Conservation (phyloP, 2,797 vertebrate genomes). For the Halcyon leucocephala region DNA sequence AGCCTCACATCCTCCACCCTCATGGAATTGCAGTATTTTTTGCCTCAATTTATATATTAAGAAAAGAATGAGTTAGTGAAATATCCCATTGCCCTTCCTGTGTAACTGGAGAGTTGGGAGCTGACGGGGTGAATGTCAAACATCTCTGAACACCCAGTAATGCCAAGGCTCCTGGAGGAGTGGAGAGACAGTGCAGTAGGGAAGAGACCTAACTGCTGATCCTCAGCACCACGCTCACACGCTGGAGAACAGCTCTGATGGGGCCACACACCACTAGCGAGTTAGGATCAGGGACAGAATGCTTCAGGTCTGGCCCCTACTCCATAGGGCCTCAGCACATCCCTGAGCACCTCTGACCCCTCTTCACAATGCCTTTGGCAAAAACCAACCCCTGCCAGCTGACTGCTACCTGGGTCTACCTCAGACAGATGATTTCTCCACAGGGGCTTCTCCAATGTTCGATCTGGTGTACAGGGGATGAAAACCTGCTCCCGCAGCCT, state of each 20-base stretch:
- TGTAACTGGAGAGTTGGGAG: neutral
- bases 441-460: neutral
- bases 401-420: neutral
- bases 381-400: neutral
- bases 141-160: neutral
- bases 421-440: neutral
- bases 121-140: neutral
- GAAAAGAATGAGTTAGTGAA: neutral
- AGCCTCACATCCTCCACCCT: neutral
- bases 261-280: neutral
- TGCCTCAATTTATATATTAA: neutral
- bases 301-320: neutral
- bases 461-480: neutral
- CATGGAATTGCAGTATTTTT: neutral
- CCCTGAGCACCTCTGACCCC: neutral
- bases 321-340: neutral
- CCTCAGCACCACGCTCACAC: neutral
- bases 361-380: neutral
- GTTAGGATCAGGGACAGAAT: neutral
- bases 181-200: accelerated
- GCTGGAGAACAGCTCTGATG: neutral
- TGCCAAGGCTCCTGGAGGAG: neutral
- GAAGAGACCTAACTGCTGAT: neutral
- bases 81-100: neutral
- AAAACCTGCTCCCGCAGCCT: neutral